Conservation (phyloP, 1,140 invertebrate species). For the Rhagoletis zephyria region DNA sequence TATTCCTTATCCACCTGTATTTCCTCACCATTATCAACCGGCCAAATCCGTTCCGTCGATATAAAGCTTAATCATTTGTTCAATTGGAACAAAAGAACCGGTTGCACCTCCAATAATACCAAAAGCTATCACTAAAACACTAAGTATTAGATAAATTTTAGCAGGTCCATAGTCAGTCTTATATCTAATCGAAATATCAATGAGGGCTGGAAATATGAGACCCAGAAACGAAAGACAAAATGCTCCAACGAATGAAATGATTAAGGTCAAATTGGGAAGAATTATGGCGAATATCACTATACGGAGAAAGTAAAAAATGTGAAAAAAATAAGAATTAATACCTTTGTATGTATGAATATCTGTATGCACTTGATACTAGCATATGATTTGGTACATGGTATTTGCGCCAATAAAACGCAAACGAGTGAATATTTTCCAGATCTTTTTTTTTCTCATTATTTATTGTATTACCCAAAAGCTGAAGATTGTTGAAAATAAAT, state of each 20-base stretch:
- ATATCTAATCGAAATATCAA: conserved; percentile 16
- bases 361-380: no score
- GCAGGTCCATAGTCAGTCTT: conserved; percentile 22
- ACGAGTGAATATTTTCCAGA: no score
- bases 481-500: no score
- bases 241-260: conserved; percentile 33
- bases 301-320: conserved; percentile 62
- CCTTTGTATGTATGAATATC: no score
- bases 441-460: no score
- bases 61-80: conserved; percentile 23
- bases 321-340: no score
- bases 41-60: not conserved
- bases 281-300: not conserved
- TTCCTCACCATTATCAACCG: not conserved
- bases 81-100: conserved; percentile 6
- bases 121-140: conserved; percentile 1
- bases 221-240: conserved; percentile 22
- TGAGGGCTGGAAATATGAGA: conserved; percentile 50
- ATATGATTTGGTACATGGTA: no score
- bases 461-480: no score
- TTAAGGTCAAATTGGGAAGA: conserved; percentile 24
- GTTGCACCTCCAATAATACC: conserved; percentile 3
- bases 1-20: no score
- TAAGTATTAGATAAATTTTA: conserved; percentile 21
- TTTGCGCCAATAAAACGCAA: no score